Percentiles rank a stretch among this genome's conserved stretches.
Conservation (phyloP, 1,140 invertebrate species). For the Drosophila asahinai region DNA sequence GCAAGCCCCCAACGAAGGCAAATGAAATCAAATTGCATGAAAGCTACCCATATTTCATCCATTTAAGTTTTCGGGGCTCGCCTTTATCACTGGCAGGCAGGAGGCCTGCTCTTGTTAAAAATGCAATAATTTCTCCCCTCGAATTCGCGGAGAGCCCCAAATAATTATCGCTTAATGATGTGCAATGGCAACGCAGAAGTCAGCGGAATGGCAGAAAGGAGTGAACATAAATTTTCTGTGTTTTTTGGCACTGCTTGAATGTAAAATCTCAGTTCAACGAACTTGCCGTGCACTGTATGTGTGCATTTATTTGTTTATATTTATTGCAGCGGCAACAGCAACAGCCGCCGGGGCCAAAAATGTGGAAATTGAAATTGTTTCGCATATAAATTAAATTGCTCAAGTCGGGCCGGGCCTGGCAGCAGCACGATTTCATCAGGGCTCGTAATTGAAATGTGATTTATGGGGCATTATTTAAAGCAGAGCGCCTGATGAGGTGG, state of each 20-base stretch:
- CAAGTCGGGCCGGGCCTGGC: conserved; percentile 29
- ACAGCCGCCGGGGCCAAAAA: conserved; percentile 11
- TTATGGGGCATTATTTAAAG: conserved; percentile 64
- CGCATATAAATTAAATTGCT: conserved; percentile 53
- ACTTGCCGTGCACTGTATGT: conserved; percentile 23
- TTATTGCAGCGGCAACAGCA: conserved; percentile 21
- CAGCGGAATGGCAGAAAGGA: background rate
- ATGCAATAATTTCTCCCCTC: conserved; percentile 46
- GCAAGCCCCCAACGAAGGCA: background rate
- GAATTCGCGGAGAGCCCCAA: conserved; percentile 33
- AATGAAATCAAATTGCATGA: conserved; percentile 1
- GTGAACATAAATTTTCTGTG: conserved; percentile 63
- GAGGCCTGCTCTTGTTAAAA: conserved; percentile 14
- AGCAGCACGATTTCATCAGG: conserved; percentile 37
- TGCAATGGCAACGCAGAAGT: conserved; percentile 50
- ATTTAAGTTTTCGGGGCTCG: conserved; percentile 17
- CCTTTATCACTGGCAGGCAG: conserved; percentile 24
- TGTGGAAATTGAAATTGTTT: conserved; percentile 49
- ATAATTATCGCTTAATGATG: conserved; percentile 83
- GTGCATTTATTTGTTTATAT: conserved; percentile 42
- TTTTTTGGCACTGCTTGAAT: conserved; percentile 46
- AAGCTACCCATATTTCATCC: conserved; percentile 26
- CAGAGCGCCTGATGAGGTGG: background rate
- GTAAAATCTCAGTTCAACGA: conserved; percentile 48
- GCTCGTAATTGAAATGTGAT: conserved; percentile 59